Base-by-base conservation (phyloP, 2,797 vertebrate genomes). In the Arctocebus calabarensis region DNA sequence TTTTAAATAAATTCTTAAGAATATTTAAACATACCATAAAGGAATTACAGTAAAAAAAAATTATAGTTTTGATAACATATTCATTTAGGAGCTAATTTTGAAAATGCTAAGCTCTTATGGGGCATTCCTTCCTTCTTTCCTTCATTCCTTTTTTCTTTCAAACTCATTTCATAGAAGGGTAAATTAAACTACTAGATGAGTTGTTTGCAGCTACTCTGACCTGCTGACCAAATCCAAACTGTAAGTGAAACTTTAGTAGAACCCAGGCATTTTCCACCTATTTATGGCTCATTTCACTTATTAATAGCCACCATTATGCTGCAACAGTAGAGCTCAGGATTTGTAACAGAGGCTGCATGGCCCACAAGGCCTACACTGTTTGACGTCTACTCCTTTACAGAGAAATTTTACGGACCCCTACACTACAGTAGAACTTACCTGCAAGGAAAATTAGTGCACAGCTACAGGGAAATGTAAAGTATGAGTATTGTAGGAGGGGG, bases 131-230 rank as follows among this genome's bases (percentile, higher is more conserved):
- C 20, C 17, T 55, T 55, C 2, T 12, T 25, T 45, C 2, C 0
- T 13, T 11, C 59, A 23, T 62, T 62, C 61, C 61, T 14, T 64
- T n/a, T 37, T 32, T 71, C 10, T 70, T 77, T 20, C 29, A 45
- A 84, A 94, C 57, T 27, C 25, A 66, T 55, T 94, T 88, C 9
- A 52, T 34, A 2, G 61, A 87, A 92, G 45, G 34, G 40, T 55
- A 13, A 45, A 0, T 70, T 37, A 70, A 88, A 61, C 37, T 12
- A 3, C 14, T 74, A 55, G 8, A 84, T 57, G 14, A 61, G 4
- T 59, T 27, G 55, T 37, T 55, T 23, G 17, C 14, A 17, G 40
- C 34, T 61, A 27, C 48, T 90, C 57, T 25, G 20, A 61, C 25
- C 1, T 81, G 2, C 29, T 55, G 29, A 93, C 2, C 8, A 75